Evolutionary conservation across 2,888 invertebrate genomes (phyloP).

Genomic region (Ormyrus pomaceus): DNA sequence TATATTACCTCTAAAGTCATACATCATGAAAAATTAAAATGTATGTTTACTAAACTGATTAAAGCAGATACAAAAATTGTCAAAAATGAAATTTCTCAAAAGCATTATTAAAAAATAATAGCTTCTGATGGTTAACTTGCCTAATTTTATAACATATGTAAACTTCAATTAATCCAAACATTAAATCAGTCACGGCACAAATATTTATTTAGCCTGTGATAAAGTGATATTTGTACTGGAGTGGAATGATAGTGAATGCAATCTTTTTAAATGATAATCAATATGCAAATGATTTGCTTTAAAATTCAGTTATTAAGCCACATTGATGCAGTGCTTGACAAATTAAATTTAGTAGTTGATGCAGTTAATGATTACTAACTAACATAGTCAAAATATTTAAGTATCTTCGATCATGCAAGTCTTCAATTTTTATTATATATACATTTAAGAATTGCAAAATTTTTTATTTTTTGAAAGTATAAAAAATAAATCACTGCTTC

Average conservation of each 20-base stretch:
- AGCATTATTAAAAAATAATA: conserved; percentile 12
- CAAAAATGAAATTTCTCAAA: conserved; percentile 22
- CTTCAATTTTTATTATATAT: conserved; percentile 16
- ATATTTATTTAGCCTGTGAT: conserved; percentile 54
- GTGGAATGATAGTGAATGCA: conserved; percentile 27
- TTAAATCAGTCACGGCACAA: conserved; percentile 50
- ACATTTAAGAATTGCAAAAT: neutral
- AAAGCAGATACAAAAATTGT: conserved; percentile 13
- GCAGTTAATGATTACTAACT: conserved; percentile 15
- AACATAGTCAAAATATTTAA: conserved; percentile 15
- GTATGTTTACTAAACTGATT: conserved; percentile 25
- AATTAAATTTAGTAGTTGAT: conserved; percentile 26
- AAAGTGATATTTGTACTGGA: conserved; percentile 48
- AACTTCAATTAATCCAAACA: conserved; percentile 31
- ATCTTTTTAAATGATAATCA: conserved; percentile 25
- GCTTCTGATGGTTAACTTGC: conserved; percentile 34
- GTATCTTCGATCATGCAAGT: conserved; percentile 17
- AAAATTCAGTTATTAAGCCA: conserved; percentile 8
- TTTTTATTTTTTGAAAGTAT: conserved; percentile 20
- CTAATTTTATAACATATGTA: conserved; percentile 49
- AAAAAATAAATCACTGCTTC: conserved; percentile 29
- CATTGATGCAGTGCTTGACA: conserved; percentile 8
- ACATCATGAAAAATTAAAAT: conserved; percentile 19
- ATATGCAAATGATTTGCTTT: conserved; percentile 28
- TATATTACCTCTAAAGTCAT: conserved; percentile 28